Base-by-base conservation (phyloP, 2,797 vertebrate genomes). In the Rhyacichthys aspro region DNA sequence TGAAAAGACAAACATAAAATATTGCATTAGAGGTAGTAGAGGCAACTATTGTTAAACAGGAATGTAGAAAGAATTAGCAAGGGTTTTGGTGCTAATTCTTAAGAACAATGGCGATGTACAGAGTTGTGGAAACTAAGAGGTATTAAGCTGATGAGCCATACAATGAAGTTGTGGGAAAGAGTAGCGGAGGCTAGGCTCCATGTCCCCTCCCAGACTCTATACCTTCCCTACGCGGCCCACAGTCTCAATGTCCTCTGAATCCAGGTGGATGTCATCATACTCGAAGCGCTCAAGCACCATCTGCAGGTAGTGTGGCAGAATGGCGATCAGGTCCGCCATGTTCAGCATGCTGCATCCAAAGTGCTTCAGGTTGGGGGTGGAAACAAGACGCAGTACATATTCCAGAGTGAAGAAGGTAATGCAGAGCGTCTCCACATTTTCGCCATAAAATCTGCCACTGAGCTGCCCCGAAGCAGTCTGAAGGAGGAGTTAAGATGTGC, bases 241-340 rank as follows among this genome's bases (percentile, higher is more conserved):
- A 0, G 93, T 92, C 85, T 95, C 91, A 0, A 98, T 94, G 73
- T 98, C 96, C 0, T 91, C 91, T 0, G 93, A 90, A 0, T 93
- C 92, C 78, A 7, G 69, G 55, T 87, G 88, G 1, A 69, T 11
- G 69, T 92, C 90, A 0, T 94, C 77, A 0, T 89, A 90, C 0
- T 91, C 86, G 16, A 97, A 92, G 61, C 63, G 57, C 83, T 98
- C 96, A 0, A 98, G 87, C 16, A 89, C 23, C 67, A 96, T 54
- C 89, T 98, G 97, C 72, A 98, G 80, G 63, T 97, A 95, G 65
- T 96, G 93, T 0, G 96, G 96, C 68, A 98, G 83, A 81, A 98
- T 97, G 76, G 96, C 95, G 18, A 98, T 83, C 73, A 98, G 90
- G 72, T 98, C 97, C 16, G 98, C 95, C 0, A 91, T 90, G 65